Base-by-base conservation (phyloP, 2,888 invertebrate genomes). In the Leptinotarsa haldemani region DNA sequence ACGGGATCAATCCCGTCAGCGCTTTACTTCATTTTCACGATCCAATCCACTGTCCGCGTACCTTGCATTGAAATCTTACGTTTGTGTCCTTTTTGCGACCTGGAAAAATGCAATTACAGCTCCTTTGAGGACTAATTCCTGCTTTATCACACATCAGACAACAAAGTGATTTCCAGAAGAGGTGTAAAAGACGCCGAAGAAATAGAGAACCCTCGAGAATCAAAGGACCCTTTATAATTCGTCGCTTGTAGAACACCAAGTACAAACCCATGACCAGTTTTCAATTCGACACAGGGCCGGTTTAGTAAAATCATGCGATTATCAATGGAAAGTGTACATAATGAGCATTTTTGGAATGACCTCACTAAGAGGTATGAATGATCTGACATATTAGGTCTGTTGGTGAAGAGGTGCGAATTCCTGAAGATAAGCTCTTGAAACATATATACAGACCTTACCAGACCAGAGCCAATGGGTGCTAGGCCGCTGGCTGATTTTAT, bases 111-210 rank as follows among this genome's bases (percentile, higher is more conserved):
- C 61, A 61, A 61, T 61, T 61, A 61, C 30, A 61, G 40, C 40
- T 61, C 61, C 40, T 61, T 61, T 40, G 53, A 64, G 65, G 56
- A 68, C 52, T 46, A 53, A 64, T 61, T 64, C 69, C 69, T 73
- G 73, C 69, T 69, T 73, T 73, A 73, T 73, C 73, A 65, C 61
- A 61, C 68, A 73, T 73, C 73, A 46, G 16, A 50, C 46, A 52
- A 73, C 64, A 65, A 69, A 63, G 69, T 50, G 30, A 18, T 25
- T 50, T 25, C n/a, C 50, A 25, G 65, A 47, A 65, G 50, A 50
- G 22, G 40, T 66, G 48, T 25, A 50, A 53, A 63, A 63, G 61
- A 48, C 13, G 30, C n/a, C 20, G 46, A 47, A 69, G 20, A 12
- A 16, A 18, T 16, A 25, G 22, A 12, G 63, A 48, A 7, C 40